A percentile compares a stretch with the other conserved stretches of the same genome.
Conservation (phyloP, 1,140 invertebrate genomes). For the Leptopilina boulardi region DNA sequence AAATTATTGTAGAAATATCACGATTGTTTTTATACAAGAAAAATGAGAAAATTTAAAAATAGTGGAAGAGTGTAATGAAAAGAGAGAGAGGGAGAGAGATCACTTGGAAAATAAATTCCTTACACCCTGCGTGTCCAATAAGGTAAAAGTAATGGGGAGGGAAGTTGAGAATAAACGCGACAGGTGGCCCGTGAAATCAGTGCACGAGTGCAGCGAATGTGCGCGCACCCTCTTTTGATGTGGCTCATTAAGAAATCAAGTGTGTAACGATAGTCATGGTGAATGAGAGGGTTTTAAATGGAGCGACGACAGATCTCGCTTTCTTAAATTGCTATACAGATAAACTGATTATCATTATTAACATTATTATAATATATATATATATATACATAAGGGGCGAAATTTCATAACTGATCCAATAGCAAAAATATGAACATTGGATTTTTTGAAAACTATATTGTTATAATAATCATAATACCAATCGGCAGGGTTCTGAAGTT, state of each 20-base stretch:
- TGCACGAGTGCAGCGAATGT: constrained; percentile 65
- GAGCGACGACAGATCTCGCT: neutral
- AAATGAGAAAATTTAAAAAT: neutral
- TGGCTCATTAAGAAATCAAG: constrained; percentile 70
- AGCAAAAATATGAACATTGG: too few relatives aligned
- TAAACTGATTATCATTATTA: neutral
- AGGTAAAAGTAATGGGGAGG: constrained; percentile 65
- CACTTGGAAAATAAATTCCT: constrained; percentile 65
- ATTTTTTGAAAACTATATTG: too few relatives aligned
- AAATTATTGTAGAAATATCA: too few relatives aligned
- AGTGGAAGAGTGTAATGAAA: neutral
- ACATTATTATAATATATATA: too few relatives aligned
- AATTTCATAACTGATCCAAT: too few relatives aligned
- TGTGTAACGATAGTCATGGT: constrained; percentile 4
- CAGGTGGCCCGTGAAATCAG: constrained; percentile 76
- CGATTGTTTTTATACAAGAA: neutral
- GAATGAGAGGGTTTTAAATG: neutral
- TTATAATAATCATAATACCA: too few relatives aligned
- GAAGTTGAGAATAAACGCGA: constrained; percentile 58
- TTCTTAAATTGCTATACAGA: neutral
- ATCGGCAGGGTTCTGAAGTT: too few relatives aligned
- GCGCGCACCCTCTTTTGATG: constrained; percentile 58
- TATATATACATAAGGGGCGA: too few relatives aligned
- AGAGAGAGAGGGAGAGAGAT: neutral
- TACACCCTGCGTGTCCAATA: constrained; percentile 71